These are phyloP conservation scores for Hycleus phaleratus DNA, from an alignment of 1,140 invertebrate species.

Conservation along the genomic window DNA sequence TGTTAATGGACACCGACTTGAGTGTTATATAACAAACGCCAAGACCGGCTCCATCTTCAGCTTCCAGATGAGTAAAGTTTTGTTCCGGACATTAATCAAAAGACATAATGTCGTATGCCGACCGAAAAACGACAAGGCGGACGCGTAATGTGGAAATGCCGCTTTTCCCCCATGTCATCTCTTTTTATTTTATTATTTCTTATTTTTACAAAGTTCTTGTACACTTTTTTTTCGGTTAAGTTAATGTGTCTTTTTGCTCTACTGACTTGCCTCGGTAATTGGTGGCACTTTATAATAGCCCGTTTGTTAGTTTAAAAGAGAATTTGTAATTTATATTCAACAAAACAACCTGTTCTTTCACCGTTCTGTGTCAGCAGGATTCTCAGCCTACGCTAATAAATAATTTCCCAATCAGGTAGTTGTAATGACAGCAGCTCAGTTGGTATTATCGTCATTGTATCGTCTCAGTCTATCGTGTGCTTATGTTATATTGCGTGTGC, in stretches of 20 bases:
- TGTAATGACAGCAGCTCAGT: conserved; percentile 13
- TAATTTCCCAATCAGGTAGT: conserved; percentile 15
- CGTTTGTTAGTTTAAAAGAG: no score
- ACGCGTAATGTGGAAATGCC: no score
- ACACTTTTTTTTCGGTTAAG: no score
- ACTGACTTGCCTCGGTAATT: no score
- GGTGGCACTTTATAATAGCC: no score
- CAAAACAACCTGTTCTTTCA: conserved; percentile 8
- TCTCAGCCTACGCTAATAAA: conserved; percentile 5
- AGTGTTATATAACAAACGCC: conserved; percentile 6
- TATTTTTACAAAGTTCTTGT: no score
- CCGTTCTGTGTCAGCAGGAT: conserved; percentile 5
- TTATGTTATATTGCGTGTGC: no score
- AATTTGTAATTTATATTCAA: no score
- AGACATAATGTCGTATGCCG: conserved; percentile 3
- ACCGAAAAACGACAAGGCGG: no score
- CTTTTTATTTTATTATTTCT: no score
- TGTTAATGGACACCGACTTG: conserved; percentile 12
- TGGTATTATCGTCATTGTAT: conserved; percentile 12
- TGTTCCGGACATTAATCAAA: conserved; percentile 11
- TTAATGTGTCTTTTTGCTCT: no score
- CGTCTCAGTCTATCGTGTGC: conserved; percentile 1
- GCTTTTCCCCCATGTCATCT: no score
- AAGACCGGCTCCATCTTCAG: background rate
- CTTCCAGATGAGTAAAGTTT: conserved; percentile 10